phyloP scores from a whole-genome alignment of 2,888 invertebrate species.

The Patella pellucida region DNA sequence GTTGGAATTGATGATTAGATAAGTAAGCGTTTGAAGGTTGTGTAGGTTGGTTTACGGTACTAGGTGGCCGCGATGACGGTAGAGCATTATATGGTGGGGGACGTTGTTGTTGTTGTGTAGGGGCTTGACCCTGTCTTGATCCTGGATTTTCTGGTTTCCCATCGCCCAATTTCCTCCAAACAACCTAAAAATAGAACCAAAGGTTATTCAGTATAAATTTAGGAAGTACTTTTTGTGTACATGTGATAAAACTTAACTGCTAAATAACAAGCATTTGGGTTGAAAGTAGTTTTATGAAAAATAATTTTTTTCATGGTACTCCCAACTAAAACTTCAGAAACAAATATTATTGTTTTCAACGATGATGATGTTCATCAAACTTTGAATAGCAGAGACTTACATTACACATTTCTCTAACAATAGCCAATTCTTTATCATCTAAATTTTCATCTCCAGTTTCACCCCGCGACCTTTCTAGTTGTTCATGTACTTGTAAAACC shows the following conservation, averaged over 20 bases:
- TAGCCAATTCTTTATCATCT: constrained; percentile 87
- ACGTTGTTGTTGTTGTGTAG: constrained; percentile 14
- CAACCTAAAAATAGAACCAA: constrained; percentile 49
- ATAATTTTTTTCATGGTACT: background rate
- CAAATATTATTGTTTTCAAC: background rate
- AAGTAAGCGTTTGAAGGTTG: background rate
- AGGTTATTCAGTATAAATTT: background rate
- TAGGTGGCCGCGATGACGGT: constrained; percentile 6
- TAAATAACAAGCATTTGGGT: no score
- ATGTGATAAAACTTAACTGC: no score
- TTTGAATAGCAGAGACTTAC: constrained; percentile 72
- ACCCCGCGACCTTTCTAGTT: constrained; percentile 76
- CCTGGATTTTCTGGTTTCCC: background rate
- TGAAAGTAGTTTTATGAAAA: no score
- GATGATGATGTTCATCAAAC: background rate
- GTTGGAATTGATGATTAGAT: constrained; percentile 1
- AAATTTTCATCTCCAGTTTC: constrained; percentile 58
- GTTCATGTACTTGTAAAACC: constrained; percentile 89
- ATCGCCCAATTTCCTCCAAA: constrained; percentile 63
- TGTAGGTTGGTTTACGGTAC: background rate
- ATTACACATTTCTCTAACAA: constrained; percentile 96
- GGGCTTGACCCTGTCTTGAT: constrained; percentile 9
- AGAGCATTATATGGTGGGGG: constrained; percentile 13
- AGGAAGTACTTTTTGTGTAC: no score
- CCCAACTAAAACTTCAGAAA: background rate